phyloP scores from a whole-genome alignment of 2,113 vertebrate species.

The Calidris pygmaea region DNA sequence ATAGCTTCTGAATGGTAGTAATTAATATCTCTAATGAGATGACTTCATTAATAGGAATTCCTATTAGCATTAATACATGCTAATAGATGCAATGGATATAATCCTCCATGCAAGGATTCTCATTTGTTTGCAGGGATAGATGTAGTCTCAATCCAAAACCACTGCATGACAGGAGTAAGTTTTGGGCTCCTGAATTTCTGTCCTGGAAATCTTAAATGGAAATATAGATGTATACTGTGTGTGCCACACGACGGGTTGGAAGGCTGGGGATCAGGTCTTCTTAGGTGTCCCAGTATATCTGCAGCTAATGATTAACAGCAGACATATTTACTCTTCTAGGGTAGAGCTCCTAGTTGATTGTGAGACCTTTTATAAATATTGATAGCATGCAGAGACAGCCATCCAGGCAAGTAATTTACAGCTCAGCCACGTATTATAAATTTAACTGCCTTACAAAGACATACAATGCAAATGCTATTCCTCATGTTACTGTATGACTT shows the following conservation, averaged over 20 bases:
- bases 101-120: neutral
- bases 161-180: neutral
- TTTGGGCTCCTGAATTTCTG: neutral
- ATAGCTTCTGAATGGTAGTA: neutral
- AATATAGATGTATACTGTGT: neutral
- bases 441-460: neutral
- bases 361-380: neutral
- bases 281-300: neutral
- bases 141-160: neutral
- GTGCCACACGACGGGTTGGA: neutral
- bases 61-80: neutral
- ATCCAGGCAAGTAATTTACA: neutral
- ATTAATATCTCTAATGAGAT: conserved; percentile 10
- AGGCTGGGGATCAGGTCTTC: neutral
- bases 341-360: neutral
- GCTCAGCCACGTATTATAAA: neutral
- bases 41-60: conserved; percentile 15
- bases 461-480: neutral
- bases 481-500: neutral
- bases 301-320: conserved; percentile 52
- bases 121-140: neutral
- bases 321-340: conserved; percentile 21
- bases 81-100: neutral
- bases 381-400: neutral
- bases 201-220: rapidly evolving